Conservation (phyloP, 2,888 invertebrate genomes). For the Lymantria monacha region DNA sequence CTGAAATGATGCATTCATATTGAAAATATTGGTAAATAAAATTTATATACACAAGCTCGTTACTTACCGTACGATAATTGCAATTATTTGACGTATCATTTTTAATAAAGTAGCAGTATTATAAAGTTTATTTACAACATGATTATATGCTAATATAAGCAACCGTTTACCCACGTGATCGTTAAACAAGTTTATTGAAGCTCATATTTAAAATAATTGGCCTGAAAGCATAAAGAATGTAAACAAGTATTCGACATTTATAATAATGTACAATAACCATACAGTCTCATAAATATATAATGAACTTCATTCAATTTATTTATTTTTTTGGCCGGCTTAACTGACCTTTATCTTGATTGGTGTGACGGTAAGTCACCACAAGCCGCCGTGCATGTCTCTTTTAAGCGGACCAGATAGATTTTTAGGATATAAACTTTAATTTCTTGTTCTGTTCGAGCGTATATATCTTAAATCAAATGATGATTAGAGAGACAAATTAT, state of each 20-base stretch:
- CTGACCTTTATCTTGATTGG: too few relatives aligned
- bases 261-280: constrained; percentile 11
- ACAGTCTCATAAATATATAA: constrained; percentile 14
- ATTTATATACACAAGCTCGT: too few relatives aligned
- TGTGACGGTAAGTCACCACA: too few relatives aligned
- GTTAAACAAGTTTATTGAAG: constrained; percentile 28
- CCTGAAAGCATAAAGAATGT: constrained; percentile 30
- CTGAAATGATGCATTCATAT: too few relatives aligned
- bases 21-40: too few relatives aligned
- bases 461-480: too few relatives aligned
- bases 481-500: too few relatives aligned
- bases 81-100: constrained; percentile 15
- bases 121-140: constrained; percentile 13
- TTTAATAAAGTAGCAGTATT: constrained; percentile 7
- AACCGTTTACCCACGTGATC: constrained; percentile 20
- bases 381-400: too few relatives aligned
- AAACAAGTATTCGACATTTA: constrained; percentile 26
- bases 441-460: too few relatives aligned
- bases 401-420: too few relatives aligned
- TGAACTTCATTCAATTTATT: not conserved
- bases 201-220: constrained; percentile 32
- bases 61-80: not conserved
- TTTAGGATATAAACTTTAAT: too few relatives aligned
- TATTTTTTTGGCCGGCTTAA: too few relatives aligned
- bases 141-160: constrained; percentile 25